Percentiles rank a stretch among this genome's conserved stretches.
Evolutionary conservation across 1,140 invertebrate genomes (phyloP).

Genomic region (Notospermus geniculatus): DNA sequence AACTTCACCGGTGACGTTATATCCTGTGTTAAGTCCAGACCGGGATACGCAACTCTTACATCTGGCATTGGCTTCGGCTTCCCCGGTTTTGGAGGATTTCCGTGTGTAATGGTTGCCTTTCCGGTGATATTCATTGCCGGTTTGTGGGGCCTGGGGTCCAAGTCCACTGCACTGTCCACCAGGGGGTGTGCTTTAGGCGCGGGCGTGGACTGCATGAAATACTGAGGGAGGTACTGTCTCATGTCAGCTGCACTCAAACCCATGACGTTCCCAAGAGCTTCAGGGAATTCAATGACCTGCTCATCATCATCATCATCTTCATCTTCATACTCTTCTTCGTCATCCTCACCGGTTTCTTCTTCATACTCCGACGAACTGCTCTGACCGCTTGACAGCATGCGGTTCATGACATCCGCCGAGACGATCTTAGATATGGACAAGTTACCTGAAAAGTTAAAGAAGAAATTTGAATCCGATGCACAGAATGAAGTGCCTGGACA

Average conservation of each 20-base stretch:
- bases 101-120: too few relatives aligned
- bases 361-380: background rate
- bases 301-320: slow-evolving; percentile 13
- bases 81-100: too few relatives aligned
- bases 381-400: background rate
- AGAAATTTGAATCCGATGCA: background rate
- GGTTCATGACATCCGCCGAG: background rate
- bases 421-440: slow-evolving; percentile 9
- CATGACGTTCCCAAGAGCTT: slow-evolving; percentile 10
- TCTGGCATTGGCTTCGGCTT: too few relatives aligned
- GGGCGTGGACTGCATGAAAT: background rate
- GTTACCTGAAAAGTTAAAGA: slow-evolving; percentile 3
- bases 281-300: slow-evolving; percentile 6
- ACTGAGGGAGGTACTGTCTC: background rate
- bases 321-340: slow-evolving; percentile 19
- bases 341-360: background rate
- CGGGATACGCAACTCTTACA: too few relatives aligned
- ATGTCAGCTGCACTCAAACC: background rate
- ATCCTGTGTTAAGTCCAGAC: too few relatives aligned
- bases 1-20: too few relatives aligned
- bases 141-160: too few relatives aligned
- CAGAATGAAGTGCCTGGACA: background rate
- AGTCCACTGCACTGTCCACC: too few relatives aligned
- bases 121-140: too few relatives aligned
- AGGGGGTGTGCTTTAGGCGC: background rate